Percentiles rank a stretch among this genome's conserved stretches.
phyloP scores from a whole-genome alignment of 2,113 vertebrate genomes.

The Montifringilla adamsi region DNA sequence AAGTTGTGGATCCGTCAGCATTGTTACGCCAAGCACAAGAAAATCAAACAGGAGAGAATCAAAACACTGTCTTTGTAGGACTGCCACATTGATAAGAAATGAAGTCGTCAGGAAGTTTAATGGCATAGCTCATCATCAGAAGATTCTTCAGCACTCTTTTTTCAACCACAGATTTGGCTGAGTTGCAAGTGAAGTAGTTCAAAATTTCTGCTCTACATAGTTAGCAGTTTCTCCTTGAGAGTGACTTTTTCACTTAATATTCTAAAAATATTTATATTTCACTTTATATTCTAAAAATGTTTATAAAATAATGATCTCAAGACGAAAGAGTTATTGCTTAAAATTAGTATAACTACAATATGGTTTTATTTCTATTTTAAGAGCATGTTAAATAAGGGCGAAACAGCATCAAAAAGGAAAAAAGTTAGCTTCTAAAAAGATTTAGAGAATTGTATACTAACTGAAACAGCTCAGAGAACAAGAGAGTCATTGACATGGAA shows the following conservation, averaged over 20 bases:
- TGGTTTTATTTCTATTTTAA: background rate
- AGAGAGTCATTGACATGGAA: background rate
- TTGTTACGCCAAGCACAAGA: background rate
- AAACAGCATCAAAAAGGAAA: background rate
- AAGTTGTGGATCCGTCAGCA: background rate
- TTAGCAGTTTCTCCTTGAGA: background rate
- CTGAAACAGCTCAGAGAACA: background rate
- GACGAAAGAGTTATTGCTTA: background rate
- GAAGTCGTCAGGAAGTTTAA: background rate
- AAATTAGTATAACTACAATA: background rate
- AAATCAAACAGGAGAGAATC: background rate
- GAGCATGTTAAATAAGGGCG: background rate
- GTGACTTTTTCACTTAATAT: background rate
- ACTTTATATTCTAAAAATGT: background rate
- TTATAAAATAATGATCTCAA: background rate
- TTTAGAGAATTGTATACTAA: background rate
- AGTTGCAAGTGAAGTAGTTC: background rate
- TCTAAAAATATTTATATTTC: background rate
- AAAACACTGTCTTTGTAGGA: background rate
- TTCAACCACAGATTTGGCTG: background rate
- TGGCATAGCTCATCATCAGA: background rate
- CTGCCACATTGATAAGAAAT: background rate
- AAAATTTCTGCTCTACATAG: background rate
- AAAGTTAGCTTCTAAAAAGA: background rate
- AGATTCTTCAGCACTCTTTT: background rate